Conservation (phyloP, 2,888 invertebrate genomes). For the Coleophora flavipennella region DNA sequence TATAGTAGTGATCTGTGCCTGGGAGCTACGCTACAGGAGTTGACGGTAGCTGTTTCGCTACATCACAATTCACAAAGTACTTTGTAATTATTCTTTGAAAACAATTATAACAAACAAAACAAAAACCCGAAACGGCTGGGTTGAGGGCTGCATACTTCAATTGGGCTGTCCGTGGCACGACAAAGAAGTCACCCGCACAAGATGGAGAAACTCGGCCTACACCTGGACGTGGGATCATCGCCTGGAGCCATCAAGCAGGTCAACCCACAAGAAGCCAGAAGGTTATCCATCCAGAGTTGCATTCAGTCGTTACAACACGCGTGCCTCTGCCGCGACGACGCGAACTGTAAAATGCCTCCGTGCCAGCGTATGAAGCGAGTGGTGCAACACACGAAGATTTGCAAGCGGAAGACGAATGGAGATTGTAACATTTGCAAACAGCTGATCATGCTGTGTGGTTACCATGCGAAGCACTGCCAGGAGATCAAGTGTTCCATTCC, state of each 20-base stretch:
- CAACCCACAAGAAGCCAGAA: conserved; percentile 93
- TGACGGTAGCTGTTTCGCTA: too few relatives aligned
- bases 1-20: too few relatives aligned
- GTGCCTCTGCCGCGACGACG: conserved; percentile 97
- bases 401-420: conserved; percentile 95
- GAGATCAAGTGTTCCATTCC: conserved; percentile 98
- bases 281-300: conserved; percentile 92
- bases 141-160: too few relatives aligned
- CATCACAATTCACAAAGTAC: too few relatives aligned
- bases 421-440: conserved; percentile 99
- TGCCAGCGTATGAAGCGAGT: conserved; percentile 99
- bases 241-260: conserved; percentile 89
- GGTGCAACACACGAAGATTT: conserved; percentile 97
- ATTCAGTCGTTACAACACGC: conserved; percentile 96
- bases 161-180: conserved; percentile 95
- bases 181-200: conserved; percentile 95
- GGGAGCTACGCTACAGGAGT: too few relatives aligned
- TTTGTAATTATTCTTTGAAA: too few relatives aligned
- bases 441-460: conserved; percentile 97
- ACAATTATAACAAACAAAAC: too few relatives aligned
- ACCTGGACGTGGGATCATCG: conserved; percentile 92
- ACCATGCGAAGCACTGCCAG: conserved; percentile 98
- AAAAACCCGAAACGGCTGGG: too few relatives aligned
- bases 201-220: conserved; percentile 97
- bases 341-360: conserved; percentile 96